Conservation (phyloP, 2,797 vertebrate species). For the Bradypodion pumilum region DNA sequence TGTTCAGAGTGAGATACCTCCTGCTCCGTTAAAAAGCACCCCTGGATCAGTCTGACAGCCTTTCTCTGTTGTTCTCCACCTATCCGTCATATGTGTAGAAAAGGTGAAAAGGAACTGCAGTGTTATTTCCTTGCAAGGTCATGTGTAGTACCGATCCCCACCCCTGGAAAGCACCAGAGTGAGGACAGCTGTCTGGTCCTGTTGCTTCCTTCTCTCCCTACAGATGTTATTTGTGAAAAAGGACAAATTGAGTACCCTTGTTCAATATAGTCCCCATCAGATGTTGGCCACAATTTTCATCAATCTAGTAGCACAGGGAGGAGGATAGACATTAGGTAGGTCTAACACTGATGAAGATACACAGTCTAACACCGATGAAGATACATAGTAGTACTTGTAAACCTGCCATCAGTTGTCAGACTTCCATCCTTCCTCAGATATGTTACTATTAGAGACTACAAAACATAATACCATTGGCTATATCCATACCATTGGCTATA, state of each 20-base stretch:
- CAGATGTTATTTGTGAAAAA: neutral
- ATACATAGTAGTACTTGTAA: no score
- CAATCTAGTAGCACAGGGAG: no score
- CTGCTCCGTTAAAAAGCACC: no score
- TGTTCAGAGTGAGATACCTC: no score
- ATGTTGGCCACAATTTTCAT: neutral
- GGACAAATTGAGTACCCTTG: neutral
- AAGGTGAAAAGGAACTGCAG: neutral
- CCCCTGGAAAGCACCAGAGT: neutral
- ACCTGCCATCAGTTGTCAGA: neutral
- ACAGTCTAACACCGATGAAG: no score
- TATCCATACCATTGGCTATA: neutral
- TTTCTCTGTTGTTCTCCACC: neutral
- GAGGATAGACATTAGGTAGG: neutral
- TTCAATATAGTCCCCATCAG: neutral
- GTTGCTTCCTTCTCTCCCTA: neutral
- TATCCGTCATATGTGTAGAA: neutral
- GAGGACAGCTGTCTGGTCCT: neutral
- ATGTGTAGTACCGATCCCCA: neutral
- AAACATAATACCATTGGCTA: neutral
- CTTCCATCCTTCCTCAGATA: no score
- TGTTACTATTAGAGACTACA: no score
- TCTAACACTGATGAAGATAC: no score
- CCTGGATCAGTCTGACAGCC: no score
- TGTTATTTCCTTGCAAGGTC: neutral